Conservation (phyloP, 1,140 invertebrate species). For the Lucilia sericata region DNA sequence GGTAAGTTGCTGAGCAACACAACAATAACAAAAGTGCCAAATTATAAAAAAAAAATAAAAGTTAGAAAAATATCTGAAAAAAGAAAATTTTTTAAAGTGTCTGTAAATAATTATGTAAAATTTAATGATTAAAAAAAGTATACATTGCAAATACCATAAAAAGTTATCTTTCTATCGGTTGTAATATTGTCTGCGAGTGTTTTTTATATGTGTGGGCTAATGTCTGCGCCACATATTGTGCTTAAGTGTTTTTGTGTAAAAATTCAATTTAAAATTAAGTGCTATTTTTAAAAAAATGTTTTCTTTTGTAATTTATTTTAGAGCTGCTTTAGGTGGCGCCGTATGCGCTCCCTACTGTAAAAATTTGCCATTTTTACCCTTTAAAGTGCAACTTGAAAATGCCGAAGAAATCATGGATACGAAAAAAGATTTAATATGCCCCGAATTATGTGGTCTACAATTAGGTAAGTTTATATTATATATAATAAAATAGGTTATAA, state of each 20-base stretch:
- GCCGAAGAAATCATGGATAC: conserved; percentile 35
- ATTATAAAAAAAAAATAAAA: neutral
- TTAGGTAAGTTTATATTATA: conserved; percentile 53
- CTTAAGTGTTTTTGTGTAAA: conserved; percentile 1
- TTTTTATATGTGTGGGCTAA: neutral
- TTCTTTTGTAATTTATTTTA: conserved; percentile 49
- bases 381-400: conserved; percentile 39
- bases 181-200: neutral
- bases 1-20: conserved; percentile 57
- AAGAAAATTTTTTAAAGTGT: neutral
- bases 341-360: conserved; percentile 53
- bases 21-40: neutral
- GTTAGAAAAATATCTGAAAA: neutral
- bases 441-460: conserved; percentile 56
- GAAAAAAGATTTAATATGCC: conserved; percentile 44
- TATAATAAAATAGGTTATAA: too few species aligned
- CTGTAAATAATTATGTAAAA: neutral
- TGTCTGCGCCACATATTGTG: neutral
- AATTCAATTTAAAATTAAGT: conserved; percentile 13
- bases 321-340: conserved; percentile 62
- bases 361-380: conserved; percentile 36
- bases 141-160: neutral
- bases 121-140: neutral
- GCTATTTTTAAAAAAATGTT: conserved; percentile 21
- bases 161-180: too few species aligned